A percentile compares a stretch with the other conserved stretches of the same genome.
phyloP scores from a whole-genome alignment of 2,797 vertebrate species.

The Microcaecilia unicolor region DNA sequence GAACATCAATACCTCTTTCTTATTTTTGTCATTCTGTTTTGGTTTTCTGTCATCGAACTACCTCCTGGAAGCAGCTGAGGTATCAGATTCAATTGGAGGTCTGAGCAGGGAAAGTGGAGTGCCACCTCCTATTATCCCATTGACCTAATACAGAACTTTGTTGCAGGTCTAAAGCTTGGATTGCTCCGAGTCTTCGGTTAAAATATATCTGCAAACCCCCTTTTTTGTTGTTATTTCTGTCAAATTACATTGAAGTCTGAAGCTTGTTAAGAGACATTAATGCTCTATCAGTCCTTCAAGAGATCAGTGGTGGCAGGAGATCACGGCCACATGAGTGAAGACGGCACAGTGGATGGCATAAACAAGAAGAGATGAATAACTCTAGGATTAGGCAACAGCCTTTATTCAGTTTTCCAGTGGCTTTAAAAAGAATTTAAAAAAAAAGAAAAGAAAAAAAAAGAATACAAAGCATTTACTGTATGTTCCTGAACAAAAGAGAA shows the following conservation, averaged over 20 bases:
- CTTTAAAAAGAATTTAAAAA: conserved; percentile 43
- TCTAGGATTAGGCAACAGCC: conserved; percentile 63
- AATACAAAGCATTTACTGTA: conserved; percentile 58
- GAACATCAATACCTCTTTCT: conserved; percentile 24
- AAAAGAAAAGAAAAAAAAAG: conserved; percentile 43
- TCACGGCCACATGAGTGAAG: conserved; percentile 50
- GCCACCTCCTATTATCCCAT: conserved; percentile 60
- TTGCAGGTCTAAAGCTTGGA: conserved; percentile 54
- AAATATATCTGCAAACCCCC: conserved; percentile 69
- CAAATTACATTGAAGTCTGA: conserved; percentile 60
- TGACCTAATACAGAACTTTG: conserved; percentile 40
- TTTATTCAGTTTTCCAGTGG: conserved; percentile 67
- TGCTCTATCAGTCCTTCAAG: conserved; percentile 54
- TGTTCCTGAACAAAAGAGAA: conserved; percentile 40
- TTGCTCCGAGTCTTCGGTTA: conserved; percentile 85
- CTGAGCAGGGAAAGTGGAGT: conserved; percentile 65
- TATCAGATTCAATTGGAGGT: conserved; percentile 79
- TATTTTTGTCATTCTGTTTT: too few species aligned
- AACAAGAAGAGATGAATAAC: conserved; percentile 56
- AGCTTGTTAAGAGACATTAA: conserved; percentile 54
- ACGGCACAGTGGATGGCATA: conserved; percentile 57
- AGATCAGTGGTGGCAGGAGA: conserved; percentile 58
- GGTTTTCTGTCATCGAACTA: conserved; percentile 54
- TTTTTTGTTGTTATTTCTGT: too few species aligned
- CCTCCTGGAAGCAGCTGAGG: conserved; percentile 69